Evolutionary conservation across 2,888 invertebrate genomes (phyloP), one percentile per base, ranked within the genome.

Genomic region (Panorpa germanica): DNA sequence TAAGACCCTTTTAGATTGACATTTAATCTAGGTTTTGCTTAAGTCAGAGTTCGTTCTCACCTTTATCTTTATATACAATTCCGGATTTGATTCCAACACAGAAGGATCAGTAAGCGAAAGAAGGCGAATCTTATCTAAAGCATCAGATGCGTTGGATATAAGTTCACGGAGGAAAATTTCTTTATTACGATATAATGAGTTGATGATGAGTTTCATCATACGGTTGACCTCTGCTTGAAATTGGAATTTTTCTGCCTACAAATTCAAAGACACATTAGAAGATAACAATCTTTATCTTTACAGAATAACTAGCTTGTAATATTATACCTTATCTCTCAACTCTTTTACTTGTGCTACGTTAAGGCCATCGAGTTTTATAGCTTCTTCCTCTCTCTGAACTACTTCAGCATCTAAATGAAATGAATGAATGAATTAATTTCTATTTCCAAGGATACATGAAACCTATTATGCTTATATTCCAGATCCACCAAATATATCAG

Each of bases 161-260:
- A 98, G 61, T 60, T 98, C 98, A 46, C 98, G 69, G 36, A 96
- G 61, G 71, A 91, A 96, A 43, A 96, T 95, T 72, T 99, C 98
- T 59, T 98, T 98, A 57, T 99, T 98, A 44, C 91, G 72, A 59
- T 98, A 98, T 6, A 98, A 63, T 6, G 98, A 98, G 61, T 99
- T 99, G 52, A 99, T 99, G 55, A 98, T 98, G 35, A 98, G 70
- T 57, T 98, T 99, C 98, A 98, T 99, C 93, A 99, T 95, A 34
- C 96, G 80, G 59, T 93, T 93, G 23, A 99, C 98, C 61, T 98
- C 98, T 1, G 98, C 93, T 61, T 98, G 88, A 64, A 95, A 96
- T 15, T 72, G 68, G 49, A 71, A 80, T 51, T 81, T 86, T 49
- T 85, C 80, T 2, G 93, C 75, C 47, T 54, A 16, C 4, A 37